Conservation (phyloP, 2,888 invertebrate genomes). For the Pterostichus niger region DNA sequence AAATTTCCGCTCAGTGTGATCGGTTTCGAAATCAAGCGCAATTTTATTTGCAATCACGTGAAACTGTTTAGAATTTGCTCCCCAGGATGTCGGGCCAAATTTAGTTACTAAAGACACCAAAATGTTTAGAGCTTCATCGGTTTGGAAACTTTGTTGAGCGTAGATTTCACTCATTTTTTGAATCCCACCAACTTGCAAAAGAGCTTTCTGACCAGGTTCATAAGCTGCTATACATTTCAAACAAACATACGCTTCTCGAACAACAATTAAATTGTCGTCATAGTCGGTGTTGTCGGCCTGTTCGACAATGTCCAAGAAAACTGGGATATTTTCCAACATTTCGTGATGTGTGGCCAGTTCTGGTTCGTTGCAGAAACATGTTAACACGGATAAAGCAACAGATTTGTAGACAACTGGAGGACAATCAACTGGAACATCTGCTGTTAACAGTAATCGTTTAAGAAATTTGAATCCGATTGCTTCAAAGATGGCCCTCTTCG, state of each 20-base stretch:
- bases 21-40: conserved; percentile 92
- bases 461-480: conserved; percentile 94
- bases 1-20: conserved; percentile 93
- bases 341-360: conserved; percentile 90
- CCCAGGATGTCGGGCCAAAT: conserved; percentile 88
- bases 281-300: conserved; percentile 91
- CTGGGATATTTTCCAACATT: conserved; percentile 90
- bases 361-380: conserved; percentile 91
- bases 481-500: conserved; percentile 89
- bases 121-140: conserved; percentile 91
- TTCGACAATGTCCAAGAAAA: conserved; percentile 90
- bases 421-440: conserved; percentile 91
- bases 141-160: conserved; percentile 92
- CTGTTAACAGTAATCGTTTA: conserved; percentile 87
- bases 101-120: conserved; percentile 86
- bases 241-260: conserved; percentile 92
- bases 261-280: conserved; percentile 91
- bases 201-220: conserved; percentile 88
- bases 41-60: conserved; percentile 91
- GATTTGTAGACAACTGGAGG: conserved; percentile 94
- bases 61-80: conserved; percentile 87
- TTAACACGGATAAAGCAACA: conserved; percentile 91
- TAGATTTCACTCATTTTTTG: conserved; percentile 92
- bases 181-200: conserved; percentile 88
- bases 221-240: conserved; percentile 89